A percentile compares a stretch with the other conserved stretches of the same genome.
These are phyloP conservation scores for Craseonycteris thonglongyai DNA, from an alignment of 2,113 vertebrate species.

Conservation along the genomic window DNA sequence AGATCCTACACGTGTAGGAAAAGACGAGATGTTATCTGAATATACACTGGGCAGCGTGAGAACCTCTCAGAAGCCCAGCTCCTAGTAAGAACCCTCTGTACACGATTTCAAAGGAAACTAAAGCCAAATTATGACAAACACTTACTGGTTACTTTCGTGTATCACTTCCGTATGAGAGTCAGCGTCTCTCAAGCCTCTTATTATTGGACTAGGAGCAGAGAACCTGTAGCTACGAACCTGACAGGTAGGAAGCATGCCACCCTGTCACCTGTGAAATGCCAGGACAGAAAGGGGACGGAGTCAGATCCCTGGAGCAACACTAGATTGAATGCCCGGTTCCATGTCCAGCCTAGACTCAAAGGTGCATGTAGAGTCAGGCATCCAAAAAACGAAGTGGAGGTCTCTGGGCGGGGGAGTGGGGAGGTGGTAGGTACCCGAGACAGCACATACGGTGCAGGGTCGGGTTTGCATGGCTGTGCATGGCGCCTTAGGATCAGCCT, in stretches of 20 bases:
- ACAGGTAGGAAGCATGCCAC: background rate
- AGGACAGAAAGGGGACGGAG: background rate
- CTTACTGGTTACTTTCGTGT: background rate
- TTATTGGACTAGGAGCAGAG: background rate
- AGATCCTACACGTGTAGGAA: background rate
- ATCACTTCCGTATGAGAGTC: background rate
- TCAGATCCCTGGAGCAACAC: background rate
- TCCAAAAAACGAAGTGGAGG: background rate
- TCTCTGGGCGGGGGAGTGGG: accelerated
- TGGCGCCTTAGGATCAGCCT: background rate
- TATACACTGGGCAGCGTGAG: background rate
- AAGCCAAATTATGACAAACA: background rate
- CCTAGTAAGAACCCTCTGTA: background rate
- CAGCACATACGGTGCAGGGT: too few relatives aligned
- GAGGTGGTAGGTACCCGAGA: too few relatives aligned
- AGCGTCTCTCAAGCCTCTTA: background rate
- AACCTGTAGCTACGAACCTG: background rate
- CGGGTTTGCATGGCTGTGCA: background rate
- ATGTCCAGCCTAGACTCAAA: background rate
- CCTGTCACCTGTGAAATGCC: background rate
- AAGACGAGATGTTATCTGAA: background rate
- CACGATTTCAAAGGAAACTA: background rate
- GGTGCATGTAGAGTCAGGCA: background rate
- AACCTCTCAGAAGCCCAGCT: background rate
- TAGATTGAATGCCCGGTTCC: background rate